Base-by-base conservation (phyloP, 2,888 invertebrate genomes). In the Eulithis prunata region DNA sequence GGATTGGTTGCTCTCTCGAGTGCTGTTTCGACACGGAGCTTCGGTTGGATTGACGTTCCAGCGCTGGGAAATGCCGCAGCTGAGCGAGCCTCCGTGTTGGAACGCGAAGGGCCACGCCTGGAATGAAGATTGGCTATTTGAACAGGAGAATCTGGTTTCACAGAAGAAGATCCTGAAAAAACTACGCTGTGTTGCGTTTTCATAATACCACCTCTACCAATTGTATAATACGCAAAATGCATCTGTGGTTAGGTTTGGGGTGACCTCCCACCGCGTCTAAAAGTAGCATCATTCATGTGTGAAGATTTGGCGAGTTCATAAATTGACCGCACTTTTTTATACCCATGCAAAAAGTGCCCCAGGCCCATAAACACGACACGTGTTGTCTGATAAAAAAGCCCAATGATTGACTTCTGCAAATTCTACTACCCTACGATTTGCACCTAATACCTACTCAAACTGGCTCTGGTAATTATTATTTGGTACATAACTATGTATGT, bases 61-160 rank as follows among this genome's bases (percentile, higher is more conserved):
- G 64, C 92, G 78, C 70, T 92, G 92, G 0, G 93, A 90, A 66
- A 91, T 87, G 1, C 90, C 83, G 75, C 90, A 91, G 75, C 90
- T 91, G 66, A 94, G 84, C 6, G 92, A 81, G 1, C 93, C 93
- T 13, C 94, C 94, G 69, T 95, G 95, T 85, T 96, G 96, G 81
- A 96, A 96, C 65, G 96, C 96, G 79, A 96, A 96, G 0, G 96
- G 96, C 96, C 96, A 96, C n/a, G 96, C 96, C 96, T 96, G 94
- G 36, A 94, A 94, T 13, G 4, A 45, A 57, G 12, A 36, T 41
- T 21, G 11, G n/a, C 8, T 49, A 54, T 46, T 38, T 47, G 41
- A 49, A 49, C 4, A 21, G 21, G 2, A 21, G 21, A 21, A 21
- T 21, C 21, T 21, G 21, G 21, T 21, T n/a, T 21, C 21, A 21